Percentiles rank a stretch among this genome's conserved stretches.
Conservation (phyloP, 2,797 vertebrate genomes). For the Phoebastria nigripes region DNA sequence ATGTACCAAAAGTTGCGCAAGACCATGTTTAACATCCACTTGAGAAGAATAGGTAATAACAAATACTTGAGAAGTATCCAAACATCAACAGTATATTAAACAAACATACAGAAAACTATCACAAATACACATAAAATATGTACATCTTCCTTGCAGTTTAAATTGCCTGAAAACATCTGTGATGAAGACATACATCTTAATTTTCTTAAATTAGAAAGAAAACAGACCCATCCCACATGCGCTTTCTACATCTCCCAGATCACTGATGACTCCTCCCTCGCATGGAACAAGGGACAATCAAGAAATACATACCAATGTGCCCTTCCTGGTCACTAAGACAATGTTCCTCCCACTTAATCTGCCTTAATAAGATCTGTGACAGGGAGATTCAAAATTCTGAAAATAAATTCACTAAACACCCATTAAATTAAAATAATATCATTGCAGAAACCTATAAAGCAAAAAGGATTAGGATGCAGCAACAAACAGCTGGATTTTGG, state of each 20-base stretch:
- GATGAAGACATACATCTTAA: neutral
- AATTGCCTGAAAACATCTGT: constrained; percentile 20
- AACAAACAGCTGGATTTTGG: neutral
- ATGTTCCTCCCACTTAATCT: neutral
- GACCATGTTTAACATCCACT: neutral
- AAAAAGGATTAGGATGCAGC: neutral
- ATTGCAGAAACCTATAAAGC: neutral
- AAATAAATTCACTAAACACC: neutral
- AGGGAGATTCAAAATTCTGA: neutral
- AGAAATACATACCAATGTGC: neutral
- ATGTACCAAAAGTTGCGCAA: neutral
- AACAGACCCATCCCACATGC: neutral
- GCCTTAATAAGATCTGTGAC: neutral
- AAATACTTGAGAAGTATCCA: neutral
- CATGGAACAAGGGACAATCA: neutral
- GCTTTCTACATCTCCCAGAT: neutral
- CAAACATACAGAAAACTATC: neutral
- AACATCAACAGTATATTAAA: neutral
- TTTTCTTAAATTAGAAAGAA: neutral
- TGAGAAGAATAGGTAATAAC: neutral
- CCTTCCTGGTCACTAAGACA: neutral
- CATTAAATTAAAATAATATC: neutral
- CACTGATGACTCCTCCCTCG: neutral
- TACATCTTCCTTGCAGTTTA: neutral
- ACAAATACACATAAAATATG: neutral